These are phyloP conservation scores for Lasiurus borealis DNA, from an alignment of 2,113 vertebrate species.

Conservation along the genomic window DNA sequence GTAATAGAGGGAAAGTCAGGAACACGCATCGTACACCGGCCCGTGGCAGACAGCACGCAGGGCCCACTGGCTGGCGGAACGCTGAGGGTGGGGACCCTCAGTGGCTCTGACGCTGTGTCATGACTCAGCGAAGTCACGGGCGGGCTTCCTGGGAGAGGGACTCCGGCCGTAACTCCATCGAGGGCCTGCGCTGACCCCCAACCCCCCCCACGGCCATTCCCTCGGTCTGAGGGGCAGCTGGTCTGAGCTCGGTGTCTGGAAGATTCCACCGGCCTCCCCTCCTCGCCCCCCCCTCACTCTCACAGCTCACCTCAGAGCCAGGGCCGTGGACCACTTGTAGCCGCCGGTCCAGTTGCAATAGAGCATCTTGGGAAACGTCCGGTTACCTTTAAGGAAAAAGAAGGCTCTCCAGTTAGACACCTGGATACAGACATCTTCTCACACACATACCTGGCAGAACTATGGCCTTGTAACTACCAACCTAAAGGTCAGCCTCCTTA, in stretches of 20 bases:
- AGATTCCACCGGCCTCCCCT: no score
- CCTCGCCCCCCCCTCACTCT: background rate
- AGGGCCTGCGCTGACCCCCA: background rate
- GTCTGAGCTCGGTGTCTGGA: background rate
- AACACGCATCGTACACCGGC: background rate
- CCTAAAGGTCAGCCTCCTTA: background rate
- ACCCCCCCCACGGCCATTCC: fast-evolving
- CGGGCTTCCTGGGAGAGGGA: background rate
- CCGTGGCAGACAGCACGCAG: background rate
- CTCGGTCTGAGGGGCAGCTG: no score
- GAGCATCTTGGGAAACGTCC: slow-evolving; percentile 94
- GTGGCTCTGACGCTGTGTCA: background rate
- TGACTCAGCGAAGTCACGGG: background rate
- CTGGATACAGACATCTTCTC: background rate
- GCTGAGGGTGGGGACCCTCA: background rate
- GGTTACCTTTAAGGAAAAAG: slow-evolving; percentile 88
- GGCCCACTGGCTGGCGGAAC: background rate
- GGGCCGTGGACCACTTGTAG: slow-evolving; percentile 99
- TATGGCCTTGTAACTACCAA: background rate
- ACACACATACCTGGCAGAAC: background rate
- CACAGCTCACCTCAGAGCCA: slow-evolving; percentile 93
- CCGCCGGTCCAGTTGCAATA: slow-evolving; percentile 99
- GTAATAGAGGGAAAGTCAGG: background rate
- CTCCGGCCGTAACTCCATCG: background rate
- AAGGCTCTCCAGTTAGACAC: background rate